phyloP scores from a whole-genome alignment of 2,113 vertebrate genomes.

The Nematolebias whitei region DNA sequence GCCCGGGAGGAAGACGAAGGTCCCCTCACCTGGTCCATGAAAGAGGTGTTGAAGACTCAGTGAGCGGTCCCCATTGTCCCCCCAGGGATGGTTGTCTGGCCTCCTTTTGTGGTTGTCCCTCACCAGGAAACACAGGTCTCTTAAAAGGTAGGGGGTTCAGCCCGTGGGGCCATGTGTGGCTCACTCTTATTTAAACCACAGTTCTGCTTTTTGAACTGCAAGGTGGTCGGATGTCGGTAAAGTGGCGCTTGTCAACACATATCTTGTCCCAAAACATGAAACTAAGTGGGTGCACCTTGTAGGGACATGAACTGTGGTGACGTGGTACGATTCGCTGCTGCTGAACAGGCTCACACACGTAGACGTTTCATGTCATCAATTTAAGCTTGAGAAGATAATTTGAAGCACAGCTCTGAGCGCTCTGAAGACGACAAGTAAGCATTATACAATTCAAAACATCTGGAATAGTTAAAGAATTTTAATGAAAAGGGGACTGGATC shows the following conservation, averaged over 20 bases:
- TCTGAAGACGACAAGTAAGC: constrained; percentile 18
- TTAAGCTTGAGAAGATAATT: constrained; percentile 29
- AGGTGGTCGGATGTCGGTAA: constrained; percentile 60
- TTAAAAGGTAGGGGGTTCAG: constrained; percentile 34
- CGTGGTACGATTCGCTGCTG: constrained; percentile 25
- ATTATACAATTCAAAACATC: constrained; percentile 43
- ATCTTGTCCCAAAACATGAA: constrained; percentile 68
- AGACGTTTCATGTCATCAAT: constrained; percentile 26
- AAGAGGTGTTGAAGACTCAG: constrained; percentile 54
- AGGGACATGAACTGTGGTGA: constrained; percentile 45
- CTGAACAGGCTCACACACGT: constrained; percentile 2
- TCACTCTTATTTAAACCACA: constrained; percentile 20
- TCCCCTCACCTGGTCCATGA: constrained; percentile 41
- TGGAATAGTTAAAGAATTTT: constrained; percentile 25
- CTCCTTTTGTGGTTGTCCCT: constrained; percentile 53
- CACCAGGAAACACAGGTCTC: constrained; percentile 56
- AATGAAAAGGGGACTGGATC: constrained; percentile 32
- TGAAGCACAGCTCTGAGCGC: constrained; percentile 31
- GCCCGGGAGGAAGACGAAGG: constrained; percentile 37
- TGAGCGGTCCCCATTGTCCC: constrained; percentile 67
- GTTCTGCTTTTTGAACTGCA: constrained; percentile 45
- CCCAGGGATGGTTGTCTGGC: constrained; percentile 41
- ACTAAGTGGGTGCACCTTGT: constrained; percentile 70
- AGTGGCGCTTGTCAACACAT: constrained; percentile 60
- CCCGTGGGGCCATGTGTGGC: constrained; percentile 47